These are phyloP conservation scores for Actenoides lindsayi DNA, from an alignment of 2,113 vertebrate genomes.

Conservation along the genomic window DNA sequence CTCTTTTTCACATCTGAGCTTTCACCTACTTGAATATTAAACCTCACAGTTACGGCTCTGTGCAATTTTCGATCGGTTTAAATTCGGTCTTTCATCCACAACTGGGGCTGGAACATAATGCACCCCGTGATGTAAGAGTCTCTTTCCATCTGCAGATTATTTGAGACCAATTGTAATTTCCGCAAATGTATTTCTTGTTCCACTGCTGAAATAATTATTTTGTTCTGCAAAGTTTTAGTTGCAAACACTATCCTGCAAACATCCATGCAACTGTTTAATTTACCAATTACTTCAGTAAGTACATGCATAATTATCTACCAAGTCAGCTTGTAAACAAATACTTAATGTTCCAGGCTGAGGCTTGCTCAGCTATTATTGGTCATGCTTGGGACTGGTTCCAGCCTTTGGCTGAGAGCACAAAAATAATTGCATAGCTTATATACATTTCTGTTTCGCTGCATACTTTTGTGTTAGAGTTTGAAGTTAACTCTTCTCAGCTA, in stretches of 20 bases:
- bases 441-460: neutral
- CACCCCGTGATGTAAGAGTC: neutral
- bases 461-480: neutral
- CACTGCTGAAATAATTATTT: neutral
- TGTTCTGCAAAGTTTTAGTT: neutral
- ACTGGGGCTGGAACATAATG: neutral
- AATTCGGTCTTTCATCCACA: neutral
- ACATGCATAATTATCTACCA: neutral
- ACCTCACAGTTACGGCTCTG: neutral
- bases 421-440: neutral
- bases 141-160: neutral
- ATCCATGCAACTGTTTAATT: neutral
- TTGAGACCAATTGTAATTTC: neutral
- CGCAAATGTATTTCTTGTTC: neutral
- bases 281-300: neutral
- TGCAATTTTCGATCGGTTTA: neutral
- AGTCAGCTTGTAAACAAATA: neutral
- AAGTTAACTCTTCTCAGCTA: neutral
- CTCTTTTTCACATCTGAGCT: neutral
- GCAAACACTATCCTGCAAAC: neutral
- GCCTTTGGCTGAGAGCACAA: neutral
- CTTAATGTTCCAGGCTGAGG: neutral
- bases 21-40: neutral
- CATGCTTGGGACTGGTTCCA: neutral
- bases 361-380: constrained; percentile 4